Percentiles rank a stretch among this genome's conserved stretches.
phyloP scores from a whole-genome alignment of 2,113 vertebrate genomes.

The Callipepla squamata region DNA sequence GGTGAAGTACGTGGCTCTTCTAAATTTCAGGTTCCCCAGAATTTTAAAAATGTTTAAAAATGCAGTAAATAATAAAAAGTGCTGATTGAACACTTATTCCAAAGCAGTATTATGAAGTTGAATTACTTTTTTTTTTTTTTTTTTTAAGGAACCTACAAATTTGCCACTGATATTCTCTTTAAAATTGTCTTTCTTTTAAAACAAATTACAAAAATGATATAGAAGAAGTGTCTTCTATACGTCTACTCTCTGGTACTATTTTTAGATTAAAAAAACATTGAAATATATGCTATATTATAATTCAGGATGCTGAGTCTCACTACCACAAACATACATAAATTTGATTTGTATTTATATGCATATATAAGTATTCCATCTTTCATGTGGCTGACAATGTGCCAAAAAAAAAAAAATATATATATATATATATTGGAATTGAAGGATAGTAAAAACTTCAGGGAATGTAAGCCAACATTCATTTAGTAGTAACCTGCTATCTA shows the following conservation, averaged over 20 bases:
- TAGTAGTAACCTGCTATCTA: not conserved
- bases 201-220: no score
- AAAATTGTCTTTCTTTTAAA: not conserved
- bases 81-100: not conserved
- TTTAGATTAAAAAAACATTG: not conserved
- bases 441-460: not conserved
- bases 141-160: not conserved
- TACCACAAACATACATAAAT: not conserved
- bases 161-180: not conserved
- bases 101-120: not conserved
- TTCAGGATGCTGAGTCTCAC: not conserved
- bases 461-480: not conserved
- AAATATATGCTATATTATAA: not conserved
- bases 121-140: not conserved
- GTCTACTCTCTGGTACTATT: not conserved
- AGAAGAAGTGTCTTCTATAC: not conserved
- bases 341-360: no score
- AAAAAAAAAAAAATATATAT: not conserved
- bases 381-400: not conserved
- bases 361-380: not conserved
- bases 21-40: not conserved
- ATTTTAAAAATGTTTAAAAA: not conserved
- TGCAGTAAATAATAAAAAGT: not conserved
- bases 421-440: not conserved
- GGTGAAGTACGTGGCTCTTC: not conserved